Percentiles rank a stretch among this genome's conserved stretches.
These are phyloP conservation scores for Phoeniculus purpureus DNA, from an alignment of 2,797 vertebrate genomes.

Conservation along the genomic window DNA sequence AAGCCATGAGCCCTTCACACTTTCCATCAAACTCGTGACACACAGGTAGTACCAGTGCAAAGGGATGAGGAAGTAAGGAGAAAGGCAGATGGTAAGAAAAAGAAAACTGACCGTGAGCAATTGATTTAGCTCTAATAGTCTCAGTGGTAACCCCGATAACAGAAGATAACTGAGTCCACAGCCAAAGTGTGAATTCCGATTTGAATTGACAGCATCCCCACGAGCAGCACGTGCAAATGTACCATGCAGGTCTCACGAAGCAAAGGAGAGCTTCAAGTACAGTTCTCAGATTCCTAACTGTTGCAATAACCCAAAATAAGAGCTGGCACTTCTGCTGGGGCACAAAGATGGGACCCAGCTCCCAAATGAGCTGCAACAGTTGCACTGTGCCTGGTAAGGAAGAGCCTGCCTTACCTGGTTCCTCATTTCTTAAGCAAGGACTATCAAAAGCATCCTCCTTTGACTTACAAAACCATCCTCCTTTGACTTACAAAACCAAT, in stretches of 20 bases:
- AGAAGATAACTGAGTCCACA: not conserved
- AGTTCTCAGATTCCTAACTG: not conserved
- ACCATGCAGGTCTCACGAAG: not conserved
- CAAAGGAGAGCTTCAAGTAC: not conserved
- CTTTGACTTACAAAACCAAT: not conserved
- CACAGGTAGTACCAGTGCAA: not conserved
- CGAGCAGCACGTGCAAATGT: not conserved
- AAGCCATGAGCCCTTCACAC: accelerated
- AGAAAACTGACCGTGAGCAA: accelerated
- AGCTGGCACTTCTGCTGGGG: not conserved
- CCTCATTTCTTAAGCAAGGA: not conserved
- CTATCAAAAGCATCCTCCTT: not conserved
- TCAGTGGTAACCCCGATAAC: not conserved
- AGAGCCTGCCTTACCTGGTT: not conserved
- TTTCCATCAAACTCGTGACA: accelerated
- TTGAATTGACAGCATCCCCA: not conserved
- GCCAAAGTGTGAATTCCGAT: not conserved
- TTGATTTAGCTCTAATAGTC: not conserved
- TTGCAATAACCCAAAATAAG: accelerated
- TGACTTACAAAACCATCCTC: not conserved
- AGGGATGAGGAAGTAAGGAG: not conserved
- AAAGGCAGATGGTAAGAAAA: not conserved
- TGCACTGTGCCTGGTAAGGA: not conserved
- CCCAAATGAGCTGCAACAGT: not conserved
- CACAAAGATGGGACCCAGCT: not conserved